phyloP scores from a whole-genome alignment of 2,888 invertebrate species.

The Lasius platythorax region DNA sequence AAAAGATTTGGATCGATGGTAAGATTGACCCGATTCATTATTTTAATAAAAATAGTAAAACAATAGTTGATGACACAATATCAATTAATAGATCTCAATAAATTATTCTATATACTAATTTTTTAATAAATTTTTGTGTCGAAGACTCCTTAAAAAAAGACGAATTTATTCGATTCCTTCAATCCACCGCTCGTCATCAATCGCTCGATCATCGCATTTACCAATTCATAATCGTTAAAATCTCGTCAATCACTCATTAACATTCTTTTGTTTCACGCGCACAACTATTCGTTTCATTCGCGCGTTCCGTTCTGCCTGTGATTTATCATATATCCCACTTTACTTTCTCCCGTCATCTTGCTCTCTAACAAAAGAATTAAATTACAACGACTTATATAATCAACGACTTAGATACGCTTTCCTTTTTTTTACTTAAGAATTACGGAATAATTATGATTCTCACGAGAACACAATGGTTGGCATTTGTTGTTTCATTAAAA shows the following conservation, averaged over 20 bases:
- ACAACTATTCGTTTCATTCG: conserved; percentile 20
- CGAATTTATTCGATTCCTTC: conserved; percentile 30
- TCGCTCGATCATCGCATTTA: conserved; percentile 21
- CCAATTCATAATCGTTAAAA: conserved; percentile 14
- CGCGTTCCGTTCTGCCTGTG: conserved; percentile 27
- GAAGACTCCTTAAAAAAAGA: not conserved
- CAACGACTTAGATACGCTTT: conserved; percentile 80
- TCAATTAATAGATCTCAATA: conserved; percentile 12
- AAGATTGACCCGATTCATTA: not conserved
- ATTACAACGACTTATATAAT: conserved; percentile 79
- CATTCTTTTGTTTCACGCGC: conserved; percentile 5
- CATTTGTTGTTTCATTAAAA: conserved; percentile 81
- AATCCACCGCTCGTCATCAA: conserved; percentile 6
- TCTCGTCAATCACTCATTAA: conserved; percentile 1
- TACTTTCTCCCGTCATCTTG: conserved; percentile 45
- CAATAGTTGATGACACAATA: not conserved
- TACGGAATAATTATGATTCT: conserved; percentile 83
- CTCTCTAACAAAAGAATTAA: conserved; percentile 77
- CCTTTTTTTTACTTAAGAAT: conserved; percentile 76
- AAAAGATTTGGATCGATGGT: not conserved
- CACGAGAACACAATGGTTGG: conserved; percentile 83
- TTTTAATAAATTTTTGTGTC: not conserved
- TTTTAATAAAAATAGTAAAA: not conserved
- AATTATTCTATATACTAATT: not conserved
- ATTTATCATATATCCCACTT: conserved; percentile 43